These are phyloP conservation scores for Paramisgurnus dabryanus DNA, from an alignment of 2,113 vertebrate species.

Conservation along the genomic window DNA sequence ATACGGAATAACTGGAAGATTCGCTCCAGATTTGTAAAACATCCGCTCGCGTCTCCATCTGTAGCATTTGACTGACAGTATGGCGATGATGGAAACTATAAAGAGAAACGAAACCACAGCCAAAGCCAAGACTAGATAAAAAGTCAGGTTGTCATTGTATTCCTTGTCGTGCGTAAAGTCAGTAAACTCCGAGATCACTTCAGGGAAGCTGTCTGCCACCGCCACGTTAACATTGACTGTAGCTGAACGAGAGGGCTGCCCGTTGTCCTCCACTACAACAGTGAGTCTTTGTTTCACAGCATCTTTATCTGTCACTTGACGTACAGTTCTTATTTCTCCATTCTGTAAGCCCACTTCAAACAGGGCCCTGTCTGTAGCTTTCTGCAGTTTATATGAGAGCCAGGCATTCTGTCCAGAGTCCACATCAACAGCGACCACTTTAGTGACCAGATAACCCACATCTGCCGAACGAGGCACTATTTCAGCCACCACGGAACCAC, in stretches of 20 bases:
- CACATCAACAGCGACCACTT: constrained; percentile 74
- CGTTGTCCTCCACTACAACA: constrained; percentile 66
- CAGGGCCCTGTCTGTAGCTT: no score
- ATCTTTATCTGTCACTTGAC: no score
- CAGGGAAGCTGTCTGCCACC: constrained; percentile 59
- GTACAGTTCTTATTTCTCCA: no score
- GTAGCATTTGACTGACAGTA: constrained; percentile 56
- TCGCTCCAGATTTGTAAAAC: constrained; percentile 49
- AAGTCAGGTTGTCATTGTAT: constrained; percentile 27
- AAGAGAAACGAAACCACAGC: constrained; percentile 68
- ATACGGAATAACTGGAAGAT: constrained; percentile 58
- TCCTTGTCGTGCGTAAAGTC: not conserved
- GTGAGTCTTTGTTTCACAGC: not conserved
- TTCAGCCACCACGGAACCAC: constrained; percentile 65
- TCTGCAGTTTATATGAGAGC: no score
- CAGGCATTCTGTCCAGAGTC: constrained; percentile 73
- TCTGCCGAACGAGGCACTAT: constrained; percentile 74
- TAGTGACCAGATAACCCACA: constrained; percentile 73
- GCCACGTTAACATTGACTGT: constrained; percentile 53
- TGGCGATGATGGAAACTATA: constrained; percentile 62
- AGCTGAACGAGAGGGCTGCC: constrained; percentile 60
- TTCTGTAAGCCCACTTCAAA: no score
- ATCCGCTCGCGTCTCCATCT: constrained; percentile 47
- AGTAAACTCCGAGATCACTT: constrained; percentile 48
- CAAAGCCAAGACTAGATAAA: constrained; percentile 58